Conservation (phyloP, 2,888 invertebrate species). For the Calliphora vomitoria region DNA sequence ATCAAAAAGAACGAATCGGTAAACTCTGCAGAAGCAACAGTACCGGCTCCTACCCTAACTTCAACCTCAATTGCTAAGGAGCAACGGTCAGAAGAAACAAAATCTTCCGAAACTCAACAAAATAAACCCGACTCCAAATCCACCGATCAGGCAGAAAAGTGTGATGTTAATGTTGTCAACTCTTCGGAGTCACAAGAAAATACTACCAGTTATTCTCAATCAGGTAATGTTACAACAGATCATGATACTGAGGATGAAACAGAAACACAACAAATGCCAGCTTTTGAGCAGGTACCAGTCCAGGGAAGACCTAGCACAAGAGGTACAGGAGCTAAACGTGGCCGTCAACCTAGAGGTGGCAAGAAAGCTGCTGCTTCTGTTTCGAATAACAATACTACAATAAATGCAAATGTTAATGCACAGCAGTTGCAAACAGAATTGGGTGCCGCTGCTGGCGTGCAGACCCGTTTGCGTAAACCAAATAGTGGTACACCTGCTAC, state of each 20-base stretch:
- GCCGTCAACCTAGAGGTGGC: constrained; percentile 82
- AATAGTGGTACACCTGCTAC: constrained; percentile 78
- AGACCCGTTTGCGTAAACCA: constrained; percentile 86
- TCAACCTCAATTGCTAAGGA: constrained; percentile 49
- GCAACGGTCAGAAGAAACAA: constrained; percentile 8
- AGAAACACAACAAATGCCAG: constrained; percentile 77
- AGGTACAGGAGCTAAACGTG: constrained; percentile 78
- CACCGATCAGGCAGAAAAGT: background rate
- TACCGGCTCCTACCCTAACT: constrained; percentile 37
- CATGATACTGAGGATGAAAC: constrained; percentile 84
- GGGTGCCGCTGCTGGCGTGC: constrained; percentile 84
- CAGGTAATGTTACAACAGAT: constrained; percentile 77
- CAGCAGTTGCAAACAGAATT: constrained; percentile 46
- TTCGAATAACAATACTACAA: constrained; percentile 77
- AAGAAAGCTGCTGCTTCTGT: constrained; percentile 76
- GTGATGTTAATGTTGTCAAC: background rate
- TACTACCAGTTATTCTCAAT: constrained; percentile 26
- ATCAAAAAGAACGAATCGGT: constrained; percentile 61
- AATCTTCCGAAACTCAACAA: constrained; percentile 11
- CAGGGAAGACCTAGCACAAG: constrained; percentile 78
- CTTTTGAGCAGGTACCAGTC: constrained; percentile 74
- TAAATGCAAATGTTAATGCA: constrained; percentile 72
- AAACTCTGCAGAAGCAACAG: constrained; percentile 47
- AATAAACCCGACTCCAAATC: constrained; percentile 36
- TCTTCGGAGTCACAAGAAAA: constrained; percentile 40